Base-by-base conservation (phyloP, 2,113 vertebrate genomes). In the Neolamprologus modestus region DNA sequence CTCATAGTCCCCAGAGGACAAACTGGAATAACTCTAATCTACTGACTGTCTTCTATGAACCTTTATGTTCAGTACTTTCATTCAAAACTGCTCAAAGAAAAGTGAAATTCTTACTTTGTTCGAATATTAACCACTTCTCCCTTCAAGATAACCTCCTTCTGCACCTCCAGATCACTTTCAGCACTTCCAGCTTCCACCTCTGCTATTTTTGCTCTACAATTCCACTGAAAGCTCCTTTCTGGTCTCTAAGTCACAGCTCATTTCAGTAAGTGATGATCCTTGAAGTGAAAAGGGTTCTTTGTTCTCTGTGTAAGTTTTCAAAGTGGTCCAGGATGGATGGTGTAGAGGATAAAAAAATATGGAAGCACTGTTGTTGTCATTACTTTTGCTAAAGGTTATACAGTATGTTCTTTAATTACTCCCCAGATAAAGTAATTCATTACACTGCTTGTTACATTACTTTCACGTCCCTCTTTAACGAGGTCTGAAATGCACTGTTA, bases 391-490 rank as follows among this genome's bases (percentile, higher is more conserved):
- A 66, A 37, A 66, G 17, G 31, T 13, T 37, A 66, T 37, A 66
- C 31, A 66, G 10, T 66, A 3, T 66, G 33, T 66, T 66, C 17
- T 37, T 66, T 66, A 66, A 37, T 66, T 37, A 66, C 61, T 37
- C 33, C 61, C 17, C 33, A 37, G 33, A 37, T 66, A 37, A 66
- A 66, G 33, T 66, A 66, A 66, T 66, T 8, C 31, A 66, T 66
- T 66, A 66, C 33, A 5, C 33, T 13, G 31, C 61, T 1, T 66
- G 61, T 66, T 66, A 21, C 10, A 37, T 66, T 66, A 66, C 33
- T 37, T 66, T 66, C 1, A 37, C 0, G 10, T 1, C 10, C 4
- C 19, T 66, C 31, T n/a, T n/a, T n/a, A 12, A 66, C 2, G 1
- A 37, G 61, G 61, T 37, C 19, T 37, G 33, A n/a, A 66, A 66